Percentiles rank a stretch among this genome's conserved stretches.
Conservation (phyloP, 2,113 vertebrate species). For the Pygoscelis adeliae region DNA sequence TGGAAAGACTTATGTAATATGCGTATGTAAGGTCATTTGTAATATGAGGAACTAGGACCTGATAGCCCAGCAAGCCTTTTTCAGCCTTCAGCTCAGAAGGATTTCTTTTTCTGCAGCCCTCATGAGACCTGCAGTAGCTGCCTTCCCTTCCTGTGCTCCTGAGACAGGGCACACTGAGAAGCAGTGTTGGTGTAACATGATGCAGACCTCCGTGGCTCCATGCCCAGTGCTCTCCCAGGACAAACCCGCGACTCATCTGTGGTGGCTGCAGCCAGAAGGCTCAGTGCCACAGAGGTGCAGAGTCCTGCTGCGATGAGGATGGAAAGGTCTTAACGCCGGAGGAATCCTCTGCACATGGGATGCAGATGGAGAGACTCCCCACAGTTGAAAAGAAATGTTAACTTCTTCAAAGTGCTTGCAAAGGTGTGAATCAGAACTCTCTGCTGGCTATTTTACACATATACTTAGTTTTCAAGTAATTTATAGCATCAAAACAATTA, state of each 20-base stretch:
- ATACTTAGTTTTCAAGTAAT: not conserved
- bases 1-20: not conserved
- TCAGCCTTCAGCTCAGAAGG: not conserved
- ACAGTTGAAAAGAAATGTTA: not conserved
- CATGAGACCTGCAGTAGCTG: not conserved
- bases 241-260: rapidly evolving
- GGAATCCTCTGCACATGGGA: not conserved
- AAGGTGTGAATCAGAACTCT: not conserved
- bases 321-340: not conserved
- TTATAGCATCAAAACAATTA: not conserved
- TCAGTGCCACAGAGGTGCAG: not conserved
- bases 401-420: not conserved
- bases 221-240: not conserved
- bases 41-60: not conserved
- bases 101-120: not conserved
- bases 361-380: not conserved
- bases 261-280: not conserved
- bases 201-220: not conserved
- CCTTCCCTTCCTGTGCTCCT: not conserved
- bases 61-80: not conserved
- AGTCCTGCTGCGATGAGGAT: not conserved
- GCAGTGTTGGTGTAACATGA: not conserved
- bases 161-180: not conserved
- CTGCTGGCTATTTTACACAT: not conserved
- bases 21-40: not conserved